Evolutionary conservation across 2,888 invertebrate species (phyloP).

Genomic region (Drosophila neonasuta): DNA sequence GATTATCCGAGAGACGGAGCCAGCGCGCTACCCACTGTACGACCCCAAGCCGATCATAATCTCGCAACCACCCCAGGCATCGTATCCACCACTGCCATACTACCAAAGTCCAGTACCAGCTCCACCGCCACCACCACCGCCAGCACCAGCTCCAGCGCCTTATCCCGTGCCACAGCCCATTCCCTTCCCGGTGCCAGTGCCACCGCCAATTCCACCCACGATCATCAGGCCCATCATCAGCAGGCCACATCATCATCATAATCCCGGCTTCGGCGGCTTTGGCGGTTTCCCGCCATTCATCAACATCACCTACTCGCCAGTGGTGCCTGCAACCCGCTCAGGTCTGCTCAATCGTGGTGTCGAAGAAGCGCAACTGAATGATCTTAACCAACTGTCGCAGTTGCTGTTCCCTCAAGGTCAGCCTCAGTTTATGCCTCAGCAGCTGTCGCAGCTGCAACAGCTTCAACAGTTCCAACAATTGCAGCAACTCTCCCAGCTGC

Average conservation of each 20-base stretch:
- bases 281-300: constrained; percentile 18
- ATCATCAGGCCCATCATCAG: constrained; percentile 32
- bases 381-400: constrained; percentile 16
- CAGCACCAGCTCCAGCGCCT: not conserved
- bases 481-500: not conserved
- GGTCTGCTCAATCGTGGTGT: not conserved
- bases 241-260: constrained; percentile 1
- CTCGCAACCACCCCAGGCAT: not conserved
- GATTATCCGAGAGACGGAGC: constrained; percentile 28
- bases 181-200: constrained; percentile 25
- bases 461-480: constrained; percentile 3
- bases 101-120: not conserved
- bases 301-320: constrained; percentile 46
- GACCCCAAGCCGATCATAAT: constrained; percentile 43
- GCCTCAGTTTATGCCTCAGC: not conserved
- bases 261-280: not conserved
- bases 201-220: constrained; percentile 4
- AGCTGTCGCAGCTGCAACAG: constrained; percentile 13
- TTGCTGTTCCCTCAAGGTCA: constrained; percentile 10
- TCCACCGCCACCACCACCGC: constrained; percentile 17
- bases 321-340: not conserved
- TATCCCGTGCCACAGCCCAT: constrained; percentile 14
- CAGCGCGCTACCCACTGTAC: constrained; percentile 7
- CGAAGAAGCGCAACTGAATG: not conserved
- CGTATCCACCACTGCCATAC: constrained; percentile 11